Evolutionary conservation across 2,113 vertebrate genomes (phyloP).

Genomic region (Poeciliopsis occidentalis): DNA sequence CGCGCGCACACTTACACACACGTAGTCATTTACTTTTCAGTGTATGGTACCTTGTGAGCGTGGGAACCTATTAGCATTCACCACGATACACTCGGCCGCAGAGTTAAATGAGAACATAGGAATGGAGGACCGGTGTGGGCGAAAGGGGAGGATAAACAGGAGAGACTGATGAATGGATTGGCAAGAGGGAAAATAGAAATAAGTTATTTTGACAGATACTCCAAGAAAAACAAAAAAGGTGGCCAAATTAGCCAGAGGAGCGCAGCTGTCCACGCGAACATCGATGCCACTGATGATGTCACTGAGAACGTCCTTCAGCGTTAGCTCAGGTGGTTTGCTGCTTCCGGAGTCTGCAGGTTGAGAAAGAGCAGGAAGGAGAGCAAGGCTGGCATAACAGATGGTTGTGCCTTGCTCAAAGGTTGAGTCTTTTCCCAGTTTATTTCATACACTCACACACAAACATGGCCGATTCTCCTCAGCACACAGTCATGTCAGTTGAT

Average conservation of each 20-base stretch:
- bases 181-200: constrained; percentile 20
- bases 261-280: not conserved
- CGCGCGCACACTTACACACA: constrained; percentile 30
- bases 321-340: constrained; percentile 2
- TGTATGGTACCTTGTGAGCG: constrained; percentile 62
- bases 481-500: constrained; percentile 45
- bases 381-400: constrained; percentile 33
- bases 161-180: constrained; percentile 43
- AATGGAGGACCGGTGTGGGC: constrained; percentile 29
- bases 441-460: constrained; percentile 47
- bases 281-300: constrained; percentile 25
- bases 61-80: constrained; percentile 79
- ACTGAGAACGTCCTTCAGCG: constrained; percentile 31
- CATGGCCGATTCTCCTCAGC: constrained; percentile 39
- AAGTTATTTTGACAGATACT: constrained; percentile 16
- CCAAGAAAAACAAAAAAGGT: constrained; percentile 33
- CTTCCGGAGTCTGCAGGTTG: constrained; percentile 9
- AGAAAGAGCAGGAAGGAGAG: constrained; percentile 10
- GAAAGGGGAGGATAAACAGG: constrained; percentile 43
- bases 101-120: constrained; percentile 57
- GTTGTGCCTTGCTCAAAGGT: constrained; percentile 24
- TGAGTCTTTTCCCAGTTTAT: constrained; percentile 27
- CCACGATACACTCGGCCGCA: constrained; percentile 48
- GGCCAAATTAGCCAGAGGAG: constrained; percentile 13
- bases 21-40: constrained; percentile 42